Percentiles rank a stretch among this genome's conserved stretches.
Conservation (phyloP, 92 coral and sea anemone genomes). For the Pocillopora meandrina region DNA sequence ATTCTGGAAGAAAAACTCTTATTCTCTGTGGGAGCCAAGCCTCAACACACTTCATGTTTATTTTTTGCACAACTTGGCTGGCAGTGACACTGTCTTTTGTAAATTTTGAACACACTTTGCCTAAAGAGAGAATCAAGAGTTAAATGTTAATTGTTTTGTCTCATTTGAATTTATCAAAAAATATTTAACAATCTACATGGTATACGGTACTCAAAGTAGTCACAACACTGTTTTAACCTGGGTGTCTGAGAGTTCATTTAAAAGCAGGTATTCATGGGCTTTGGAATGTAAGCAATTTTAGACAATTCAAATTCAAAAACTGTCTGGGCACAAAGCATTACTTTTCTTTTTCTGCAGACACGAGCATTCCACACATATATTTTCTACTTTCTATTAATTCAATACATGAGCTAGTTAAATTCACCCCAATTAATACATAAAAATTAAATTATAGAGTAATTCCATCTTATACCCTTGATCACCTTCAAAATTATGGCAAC, state of each 20-base stretch:
- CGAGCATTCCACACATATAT: not conserved
- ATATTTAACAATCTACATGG: conserved; percentile 17
- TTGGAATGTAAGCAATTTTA: conserved; percentile 21
- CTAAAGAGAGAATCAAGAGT: conserved; percentile 22
- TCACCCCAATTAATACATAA: conserved; percentile 15
- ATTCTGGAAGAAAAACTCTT: not conserved
- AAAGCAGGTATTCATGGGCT: conserved; percentile 25
- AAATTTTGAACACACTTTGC: conserved; percentile 35
- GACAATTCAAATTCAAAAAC: conserved; percentile 16
- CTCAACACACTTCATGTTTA: conserved; percentile 28
- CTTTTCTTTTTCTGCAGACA: conserved; percentile 19
- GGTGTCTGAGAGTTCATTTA: conserved; percentile 6
- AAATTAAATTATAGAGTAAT: not conserved
- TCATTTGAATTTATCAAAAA: conserved; percentile 22
- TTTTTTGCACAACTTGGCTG: conserved; percentile 27
- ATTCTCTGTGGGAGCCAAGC: conserved; percentile 9
- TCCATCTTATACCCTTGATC: conserved; percentile 12
- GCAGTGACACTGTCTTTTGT: conserved; percentile 8
- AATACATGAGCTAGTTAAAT: conserved; percentile 12
- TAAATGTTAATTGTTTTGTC: conserved; percentile 19
- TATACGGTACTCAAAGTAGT: conserved; percentile 8
- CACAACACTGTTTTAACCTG: conserved; percentile 5
- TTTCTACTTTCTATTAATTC: not conserved
- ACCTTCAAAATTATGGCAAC: conserved; percentile 2
- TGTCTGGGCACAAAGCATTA: conserved; percentile 8